Evolutionary conservation across 2,113 vertebrate genomes (phyloP).

Genomic region (Nothoprocta pentlandii): DNA sequence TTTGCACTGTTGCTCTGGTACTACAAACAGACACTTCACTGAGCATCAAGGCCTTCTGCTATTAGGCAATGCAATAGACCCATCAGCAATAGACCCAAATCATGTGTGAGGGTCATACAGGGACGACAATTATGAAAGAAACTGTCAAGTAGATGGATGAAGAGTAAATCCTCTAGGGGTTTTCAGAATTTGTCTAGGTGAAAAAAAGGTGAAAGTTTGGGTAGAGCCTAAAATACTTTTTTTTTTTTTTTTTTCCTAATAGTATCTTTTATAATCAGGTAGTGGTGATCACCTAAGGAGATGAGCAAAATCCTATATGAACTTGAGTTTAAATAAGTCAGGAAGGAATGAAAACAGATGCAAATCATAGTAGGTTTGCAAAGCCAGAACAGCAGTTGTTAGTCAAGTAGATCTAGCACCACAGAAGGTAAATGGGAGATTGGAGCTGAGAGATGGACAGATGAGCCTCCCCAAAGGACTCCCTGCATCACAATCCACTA

Average conservation of each 20-base stretch:
- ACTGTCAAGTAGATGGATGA: neutral
- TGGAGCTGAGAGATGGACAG: neutral
- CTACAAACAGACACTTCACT: slow-evolving; percentile 10
- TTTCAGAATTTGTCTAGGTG: neutral
- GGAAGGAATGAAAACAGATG: neutral
- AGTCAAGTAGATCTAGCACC: neutral
- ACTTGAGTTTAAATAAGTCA: neutral
- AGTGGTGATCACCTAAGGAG: neutral
- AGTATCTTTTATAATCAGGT: neutral
- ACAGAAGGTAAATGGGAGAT: neutral
- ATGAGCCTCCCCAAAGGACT: neutral
- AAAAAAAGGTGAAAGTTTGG: neutral
- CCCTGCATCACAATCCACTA: neutral
- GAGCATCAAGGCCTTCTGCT: slow-evolving; percentile 28
- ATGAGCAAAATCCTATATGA: neutral
- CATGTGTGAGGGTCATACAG: neutral
- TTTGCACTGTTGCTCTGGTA: neutral
- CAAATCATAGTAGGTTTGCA: neutral
- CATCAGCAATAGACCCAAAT: neutral
- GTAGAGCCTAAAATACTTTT: neutral
- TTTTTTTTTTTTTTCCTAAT: neutral
- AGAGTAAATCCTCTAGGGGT: neutral
- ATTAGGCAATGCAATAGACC: slow-evolving; percentile 19
- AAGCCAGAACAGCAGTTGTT: neutral
- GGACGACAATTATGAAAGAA: neutral